Evolutionary conservation across 2,113 vertebrate species (phyloP).

Genomic region (Plecotus auritus): DNA sequence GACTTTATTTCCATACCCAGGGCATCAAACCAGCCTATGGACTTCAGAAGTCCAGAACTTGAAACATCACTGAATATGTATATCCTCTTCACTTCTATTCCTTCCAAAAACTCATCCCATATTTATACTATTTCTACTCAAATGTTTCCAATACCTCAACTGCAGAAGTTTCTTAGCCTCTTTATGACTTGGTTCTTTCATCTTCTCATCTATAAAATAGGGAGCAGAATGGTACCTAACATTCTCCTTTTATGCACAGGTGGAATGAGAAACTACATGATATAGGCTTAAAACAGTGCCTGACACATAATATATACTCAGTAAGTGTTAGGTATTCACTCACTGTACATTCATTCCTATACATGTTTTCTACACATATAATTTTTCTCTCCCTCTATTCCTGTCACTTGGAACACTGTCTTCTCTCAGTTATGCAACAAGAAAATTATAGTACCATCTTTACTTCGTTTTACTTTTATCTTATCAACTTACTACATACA

Average conservation of each 20-base stretch:
- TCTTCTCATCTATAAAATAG: background rate
- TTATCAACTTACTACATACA: background rate
- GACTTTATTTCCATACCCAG: background rate
- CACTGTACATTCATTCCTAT: too few species aligned
- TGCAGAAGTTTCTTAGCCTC: background rate
- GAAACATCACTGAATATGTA: background rate
- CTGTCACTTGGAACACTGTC: background rate
- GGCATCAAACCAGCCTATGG: background rate
- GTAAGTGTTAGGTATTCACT: background rate
- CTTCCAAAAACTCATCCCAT: background rate
- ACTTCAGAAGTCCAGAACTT: constrained; percentile 21
- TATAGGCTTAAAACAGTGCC: background rate
- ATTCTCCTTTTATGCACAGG: background rate
- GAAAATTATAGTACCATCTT: background rate
- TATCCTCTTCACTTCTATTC: background rate
- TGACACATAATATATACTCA: background rate
- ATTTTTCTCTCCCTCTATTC: background rate
- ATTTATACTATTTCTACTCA: background rate
- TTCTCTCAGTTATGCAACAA: background rate
- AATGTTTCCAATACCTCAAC: background rate
- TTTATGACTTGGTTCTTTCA: background rate
- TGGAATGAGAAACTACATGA: background rate
- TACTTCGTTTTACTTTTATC: background rate
- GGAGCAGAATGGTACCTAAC: background rate
- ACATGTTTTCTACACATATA: too few species aligned